Conservation (phyloP, 2,888 invertebrate species). For the Anthophora plumipes region DNA sequence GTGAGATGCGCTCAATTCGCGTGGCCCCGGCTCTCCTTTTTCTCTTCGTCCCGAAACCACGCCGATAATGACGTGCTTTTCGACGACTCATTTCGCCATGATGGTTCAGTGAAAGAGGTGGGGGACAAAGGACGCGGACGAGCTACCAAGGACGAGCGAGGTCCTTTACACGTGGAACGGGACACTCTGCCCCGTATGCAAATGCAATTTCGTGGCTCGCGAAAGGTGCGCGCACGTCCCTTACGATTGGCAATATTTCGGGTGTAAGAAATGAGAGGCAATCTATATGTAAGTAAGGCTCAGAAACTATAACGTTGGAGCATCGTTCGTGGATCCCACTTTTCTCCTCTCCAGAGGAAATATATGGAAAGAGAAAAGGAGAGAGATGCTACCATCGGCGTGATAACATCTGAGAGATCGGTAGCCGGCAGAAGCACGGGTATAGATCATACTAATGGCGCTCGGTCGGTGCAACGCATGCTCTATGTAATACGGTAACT, state of each 20-base stretch:
- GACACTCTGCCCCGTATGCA: constrained; percentile 78
- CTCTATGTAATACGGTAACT: constrained; percentile 32
- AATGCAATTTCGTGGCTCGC: constrained; percentile 76
- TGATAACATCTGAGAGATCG: constrained; percentile 78
- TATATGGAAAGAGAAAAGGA: constrained; percentile 29
- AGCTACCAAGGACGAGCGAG: constrained; percentile 68
- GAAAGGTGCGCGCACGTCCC: constrained; percentile 50
- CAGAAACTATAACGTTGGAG: constrained; percentile 35
- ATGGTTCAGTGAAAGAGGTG: neutral
- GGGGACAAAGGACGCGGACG: constrained; percentile 60
- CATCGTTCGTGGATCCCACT: constrained; percentile 22
- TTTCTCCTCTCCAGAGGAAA: constrained; percentile 35
- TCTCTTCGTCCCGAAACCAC: neutral
- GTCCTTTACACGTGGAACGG: constrained; percentile 70
- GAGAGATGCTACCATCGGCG: constrained; percentile 29
- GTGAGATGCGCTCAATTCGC: constrained; percentile 15
- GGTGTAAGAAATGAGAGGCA: constrained; percentile 78
- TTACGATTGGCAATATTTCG: constrained; percentile 79
- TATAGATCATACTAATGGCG: constrained; percentile 84
- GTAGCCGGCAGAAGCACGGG: constrained; percentile 80
- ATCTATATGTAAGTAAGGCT: constrained; percentile 83
- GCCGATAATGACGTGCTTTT: constrained; percentile 63
- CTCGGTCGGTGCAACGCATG: constrained; percentile 57
- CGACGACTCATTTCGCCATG: constrained; percentile 51
- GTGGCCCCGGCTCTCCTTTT: constrained; percentile 9